Evolutionary conservation across 1,140 invertebrate species (phyloP).

Genomic region (Drosophila grimshawi): DNA sequence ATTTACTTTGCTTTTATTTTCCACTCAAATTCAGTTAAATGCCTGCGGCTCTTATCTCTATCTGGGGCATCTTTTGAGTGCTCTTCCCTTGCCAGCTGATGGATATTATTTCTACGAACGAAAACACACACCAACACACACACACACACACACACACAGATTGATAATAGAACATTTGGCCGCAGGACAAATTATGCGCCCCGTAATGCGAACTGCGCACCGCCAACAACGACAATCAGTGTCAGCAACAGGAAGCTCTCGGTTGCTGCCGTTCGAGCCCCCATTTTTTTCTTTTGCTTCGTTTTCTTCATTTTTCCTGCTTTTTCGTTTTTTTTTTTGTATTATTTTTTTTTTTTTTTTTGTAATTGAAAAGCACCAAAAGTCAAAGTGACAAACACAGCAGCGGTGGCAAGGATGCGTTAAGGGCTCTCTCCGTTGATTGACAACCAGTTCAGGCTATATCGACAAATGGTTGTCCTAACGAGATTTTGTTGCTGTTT

Average conservation of each 20-base stretch:
- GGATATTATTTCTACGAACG: conserved; percentile 60
- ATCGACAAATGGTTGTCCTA: conserved; percentile 67
- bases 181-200: conserved; percentile 74
- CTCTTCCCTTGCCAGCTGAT: conserved; percentile 39
- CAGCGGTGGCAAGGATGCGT: conserved; percentile 44
- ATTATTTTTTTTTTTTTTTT: background rate
- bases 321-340: background rate
- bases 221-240: conserved; percentile 68
- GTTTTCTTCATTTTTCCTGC: too few relatives aligned
- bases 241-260: conserved; percentile 68
- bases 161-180: conserved; percentile 77
- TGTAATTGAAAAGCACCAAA: conserved; percentile 72
- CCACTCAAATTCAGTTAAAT: conserved; percentile 70
- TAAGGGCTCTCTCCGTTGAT: conserved; percentile 57
- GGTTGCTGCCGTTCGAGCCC: conserved; percentile 14
- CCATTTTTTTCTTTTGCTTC: conserved; percentile 19
- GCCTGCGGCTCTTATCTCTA: conserved; percentile 61
- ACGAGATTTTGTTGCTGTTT: conserved; percentile 55
- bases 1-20: conserved; percentile 52
- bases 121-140: conserved; percentile 21
- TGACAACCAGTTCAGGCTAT: conserved; percentile 67
- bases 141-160: conserved; percentile 21
- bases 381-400: conserved; percentile 54
- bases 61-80: conserved; percentile 58
- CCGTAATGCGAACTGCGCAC: conserved; percentile 39